phyloP scores from a whole-genome alignment of 2,113 vertebrate species.

The Pedetes capensis region DNA sequence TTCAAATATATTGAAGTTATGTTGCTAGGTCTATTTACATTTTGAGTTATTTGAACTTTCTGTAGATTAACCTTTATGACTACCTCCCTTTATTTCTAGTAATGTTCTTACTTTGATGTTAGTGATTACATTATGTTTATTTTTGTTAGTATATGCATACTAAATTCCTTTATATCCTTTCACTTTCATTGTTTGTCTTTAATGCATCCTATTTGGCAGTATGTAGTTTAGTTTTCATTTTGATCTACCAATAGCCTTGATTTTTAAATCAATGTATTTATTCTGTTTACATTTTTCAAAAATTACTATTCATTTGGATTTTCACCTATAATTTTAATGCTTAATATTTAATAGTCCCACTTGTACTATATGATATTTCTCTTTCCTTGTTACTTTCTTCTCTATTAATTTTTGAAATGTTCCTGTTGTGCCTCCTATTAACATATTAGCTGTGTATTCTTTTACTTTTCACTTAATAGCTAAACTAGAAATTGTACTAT shows the following conservation, averaged over 20 bases:
- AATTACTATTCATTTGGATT: background rate
- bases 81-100: background rate
- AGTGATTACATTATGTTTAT: background rate
- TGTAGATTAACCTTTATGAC: background rate
- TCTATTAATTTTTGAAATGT: background rate
- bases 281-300: background rate
- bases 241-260: background rate
- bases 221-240: background rate
- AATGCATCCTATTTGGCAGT: background rate
- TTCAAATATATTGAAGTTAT: background rate
- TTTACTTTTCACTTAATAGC: constrained; percentile 22
- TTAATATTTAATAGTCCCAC: background rate
- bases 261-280: background rate
- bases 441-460: background rate
- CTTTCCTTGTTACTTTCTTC: background rate
- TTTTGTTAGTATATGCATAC: background rate
- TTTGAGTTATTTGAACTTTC: background rate
- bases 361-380: background rate
- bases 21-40: background rate
- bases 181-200: background rate
- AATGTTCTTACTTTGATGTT: background rate
- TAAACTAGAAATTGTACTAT: background rate
- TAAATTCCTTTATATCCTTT: background rate
- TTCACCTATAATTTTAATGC: background rate
- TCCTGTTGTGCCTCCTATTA: background rate